phyloP scores from a whole-genome alignment of 2,113 vertebrate genomes.

The Accipiter virgatus region DNA sequence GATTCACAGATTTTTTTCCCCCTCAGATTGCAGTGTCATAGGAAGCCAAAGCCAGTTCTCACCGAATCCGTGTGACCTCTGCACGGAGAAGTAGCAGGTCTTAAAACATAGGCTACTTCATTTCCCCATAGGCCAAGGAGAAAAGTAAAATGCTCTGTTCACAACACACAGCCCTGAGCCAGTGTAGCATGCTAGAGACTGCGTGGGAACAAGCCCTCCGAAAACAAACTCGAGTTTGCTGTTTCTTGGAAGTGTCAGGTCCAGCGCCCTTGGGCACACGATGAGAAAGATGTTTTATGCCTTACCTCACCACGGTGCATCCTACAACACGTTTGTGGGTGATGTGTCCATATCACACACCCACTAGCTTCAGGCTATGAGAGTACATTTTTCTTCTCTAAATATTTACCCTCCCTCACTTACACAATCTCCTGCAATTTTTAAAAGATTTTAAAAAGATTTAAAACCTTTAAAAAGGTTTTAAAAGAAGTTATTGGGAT shows the following conservation, averaged over 20 bases:
- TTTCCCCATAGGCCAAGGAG: neutral
- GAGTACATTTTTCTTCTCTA: neutral
- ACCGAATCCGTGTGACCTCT: neutral
- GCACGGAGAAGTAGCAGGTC: neutral
- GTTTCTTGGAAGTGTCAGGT: neutral
- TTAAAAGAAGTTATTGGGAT: neutral
- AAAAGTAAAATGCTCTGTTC: neutral
- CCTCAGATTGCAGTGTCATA: neutral
- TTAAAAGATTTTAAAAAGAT: no score
- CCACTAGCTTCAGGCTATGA: neutral
- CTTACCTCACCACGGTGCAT: neutral
- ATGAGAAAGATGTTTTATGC: neutral
- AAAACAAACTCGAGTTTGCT: neutral
- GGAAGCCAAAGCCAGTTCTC: neutral
- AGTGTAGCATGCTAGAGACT: neutral
- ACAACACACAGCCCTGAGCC: neutral
- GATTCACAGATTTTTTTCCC: neutral
- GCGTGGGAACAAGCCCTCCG: neutral
- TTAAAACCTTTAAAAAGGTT: no score
- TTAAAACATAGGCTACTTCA: neutral
- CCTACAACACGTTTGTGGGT: rapidly evolving
- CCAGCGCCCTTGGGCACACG: neutral
- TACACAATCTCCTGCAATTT: neutral
- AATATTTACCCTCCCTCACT: neutral
- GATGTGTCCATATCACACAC: neutral